These are phyloP conservation scores for Dryadula phaetusa DNA, from an alignment of 2,888 invertebrate species.

Conservation along the genomic window DNA sequence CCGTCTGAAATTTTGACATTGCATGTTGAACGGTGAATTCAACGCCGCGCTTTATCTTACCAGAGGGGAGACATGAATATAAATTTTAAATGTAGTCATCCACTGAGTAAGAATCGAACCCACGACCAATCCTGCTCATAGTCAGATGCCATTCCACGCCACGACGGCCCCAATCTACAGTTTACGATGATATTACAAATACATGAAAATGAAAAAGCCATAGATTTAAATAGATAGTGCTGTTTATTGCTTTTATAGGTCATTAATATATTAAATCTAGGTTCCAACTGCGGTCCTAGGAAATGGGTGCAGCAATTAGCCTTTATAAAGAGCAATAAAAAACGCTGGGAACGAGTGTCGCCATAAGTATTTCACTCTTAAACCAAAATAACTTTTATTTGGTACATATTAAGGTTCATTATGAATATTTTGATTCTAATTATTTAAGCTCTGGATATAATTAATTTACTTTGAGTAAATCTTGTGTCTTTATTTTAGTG, in stretches of 20 bases:
- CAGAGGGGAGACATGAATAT: no score
- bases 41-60: no score
- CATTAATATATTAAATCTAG: slow-evolving; percentile 44
- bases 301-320: slow-evolving; percentile 43
- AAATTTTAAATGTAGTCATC: no score
- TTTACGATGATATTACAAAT: background rate
- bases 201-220: background rate
- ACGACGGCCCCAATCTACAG: no score
- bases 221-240: slow-evolving; percentile 25
- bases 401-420: background rate
- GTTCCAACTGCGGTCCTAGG: slow-evolving; percentile 38
- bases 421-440: slow-evolving; percentile 4
- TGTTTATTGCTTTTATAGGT: slow-evolving; percentile 41
- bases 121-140: no score
- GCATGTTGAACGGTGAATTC: no score
- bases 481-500: slow-evolving; percentile 17
- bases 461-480: slow-evolving; percentile 15
- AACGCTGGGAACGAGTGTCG: slow-evolving; percentile 38
- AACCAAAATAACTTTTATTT: slow-evolving; percentile 11
- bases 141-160: no score
- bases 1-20: no score
- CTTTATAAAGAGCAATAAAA: slow-evolving; percentile 37
- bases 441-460: slow-evolving; percentile 14
- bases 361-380: slow-evolving; percentile 34
- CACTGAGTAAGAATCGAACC: no score